These are phyloP conservation scores for Ursus arctos DNA, from an alignment of 2,113 vertebrate species.

Conservation along the genomic window DNA sequence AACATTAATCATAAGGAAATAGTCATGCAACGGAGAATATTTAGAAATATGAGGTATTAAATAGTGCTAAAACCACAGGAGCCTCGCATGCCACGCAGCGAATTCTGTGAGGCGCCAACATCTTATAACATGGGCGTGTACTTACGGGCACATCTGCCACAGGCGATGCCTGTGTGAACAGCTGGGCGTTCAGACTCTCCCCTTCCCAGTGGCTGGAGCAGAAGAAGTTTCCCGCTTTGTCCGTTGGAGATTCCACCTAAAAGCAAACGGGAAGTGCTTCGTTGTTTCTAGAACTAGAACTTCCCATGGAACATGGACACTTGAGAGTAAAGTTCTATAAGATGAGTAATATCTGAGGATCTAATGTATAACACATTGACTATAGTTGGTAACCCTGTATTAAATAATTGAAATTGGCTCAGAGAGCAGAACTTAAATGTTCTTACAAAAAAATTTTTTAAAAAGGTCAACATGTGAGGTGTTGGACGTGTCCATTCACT, in stretches of 20 bases:
- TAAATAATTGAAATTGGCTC: background rate
- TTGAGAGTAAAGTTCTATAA: background rate
- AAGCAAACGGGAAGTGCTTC: conserved; percentile 70
- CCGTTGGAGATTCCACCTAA: conserved; percentile 95
- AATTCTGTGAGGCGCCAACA: background rate
- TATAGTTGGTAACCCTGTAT: background rate
- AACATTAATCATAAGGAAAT: background rate
- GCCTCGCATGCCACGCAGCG: background rate
- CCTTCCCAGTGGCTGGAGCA: conserved; percentile 94
- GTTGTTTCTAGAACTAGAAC: conserved; percentile 45
- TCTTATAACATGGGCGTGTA: background rate
- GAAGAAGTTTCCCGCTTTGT: conserved; percentile 93
- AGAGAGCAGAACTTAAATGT: background rate
- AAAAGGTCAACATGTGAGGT: background rate
- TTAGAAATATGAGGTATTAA: background rate
- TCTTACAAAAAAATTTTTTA: background rate
- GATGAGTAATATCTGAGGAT: background rate
- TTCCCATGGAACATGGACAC: background rate
- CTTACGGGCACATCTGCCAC: conserved; percentile 94
- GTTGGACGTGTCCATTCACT: background rate
- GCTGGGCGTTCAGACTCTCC: conserved; percentile 93
- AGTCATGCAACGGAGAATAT: background rate
- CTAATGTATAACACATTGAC: background rate
- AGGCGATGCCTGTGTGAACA: conserved; percentile 92
- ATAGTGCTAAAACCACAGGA: background rate